These are phyloP conservation scores for Atta texana DNA, from an alignment of 1,140 invertebrate species.

Conservation along the genomic window DNA sequence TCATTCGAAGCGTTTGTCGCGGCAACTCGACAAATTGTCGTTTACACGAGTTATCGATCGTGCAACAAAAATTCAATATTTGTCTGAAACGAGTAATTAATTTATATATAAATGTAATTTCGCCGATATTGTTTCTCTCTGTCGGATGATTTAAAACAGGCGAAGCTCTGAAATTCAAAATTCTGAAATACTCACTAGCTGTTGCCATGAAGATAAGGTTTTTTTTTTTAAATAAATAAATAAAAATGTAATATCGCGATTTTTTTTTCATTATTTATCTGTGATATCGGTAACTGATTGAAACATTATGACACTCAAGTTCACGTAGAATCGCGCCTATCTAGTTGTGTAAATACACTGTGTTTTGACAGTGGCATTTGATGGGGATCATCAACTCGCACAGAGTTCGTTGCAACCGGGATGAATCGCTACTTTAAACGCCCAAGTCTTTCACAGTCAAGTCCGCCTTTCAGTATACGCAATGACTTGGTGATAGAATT, in stretches of 20 bases:
- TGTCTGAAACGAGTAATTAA: not conserved
- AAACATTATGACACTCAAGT: conserved; percentile 4
- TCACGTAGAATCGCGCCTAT: not conserved
- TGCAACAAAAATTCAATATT: conserved; percentile 14
- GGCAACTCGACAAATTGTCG: not conserved
- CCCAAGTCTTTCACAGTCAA: conserved; percentile 49
- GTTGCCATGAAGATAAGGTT: not conserved
- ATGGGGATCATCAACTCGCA: not conserved
- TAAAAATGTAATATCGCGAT: not conserved
- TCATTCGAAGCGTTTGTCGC: not conserved
- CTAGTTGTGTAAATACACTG: conserved; percentile 3
- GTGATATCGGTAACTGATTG: not conserved
- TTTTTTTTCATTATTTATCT: not conserved
- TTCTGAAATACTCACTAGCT: too few relatives aligned
- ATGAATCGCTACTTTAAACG: conserved; percentile 49
- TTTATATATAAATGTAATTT: conserved; percentile 26
- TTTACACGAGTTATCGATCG: conserved; percentile 24
- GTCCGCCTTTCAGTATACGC: conserved; percentile 17
- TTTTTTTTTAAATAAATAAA: not conserved
- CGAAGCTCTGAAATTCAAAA: not conserved
- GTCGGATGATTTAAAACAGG: not conserved
- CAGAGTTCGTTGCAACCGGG: not conserved
- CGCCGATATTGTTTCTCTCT: not conserved
- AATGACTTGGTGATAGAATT: conserved; percentile 51
- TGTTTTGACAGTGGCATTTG: conserved; percentile 48